Base-by-base conservation (phyloP, 2,113 vertebrate genomes). In the Lasiurus borealis region DNA sequence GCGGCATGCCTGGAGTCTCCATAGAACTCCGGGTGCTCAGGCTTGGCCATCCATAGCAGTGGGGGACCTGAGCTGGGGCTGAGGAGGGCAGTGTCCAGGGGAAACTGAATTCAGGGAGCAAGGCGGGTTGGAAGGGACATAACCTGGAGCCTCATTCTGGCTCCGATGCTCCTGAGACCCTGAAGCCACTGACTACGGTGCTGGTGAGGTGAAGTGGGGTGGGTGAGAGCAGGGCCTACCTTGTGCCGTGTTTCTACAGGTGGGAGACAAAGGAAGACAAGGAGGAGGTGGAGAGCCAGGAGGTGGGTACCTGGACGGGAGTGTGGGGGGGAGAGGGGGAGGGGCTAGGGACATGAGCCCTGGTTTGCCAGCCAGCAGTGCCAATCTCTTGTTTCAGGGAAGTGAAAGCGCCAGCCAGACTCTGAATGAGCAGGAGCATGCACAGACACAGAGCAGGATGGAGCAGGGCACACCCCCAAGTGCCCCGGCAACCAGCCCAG, bases 221-320 rank as follows among this genome's bases (percentile, higher is more conserved):
- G 6, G 83, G 34, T 25, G 13, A 87, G 46, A 50, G 25, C 0
- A 50, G 69, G 52, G n/a, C n/a, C 57, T 34, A 34, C 46, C 6
- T 16, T 13, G 12, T 46, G 18, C 85, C 85, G 59, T 97, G 54
- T 93, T 95, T 96, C 96, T 87, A 36, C 94, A 98, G 98, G 78
- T 98, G 98, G 98, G 98, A 98, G 73, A 29, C 46, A 64, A 98
- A 98, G 96, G 98, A 98, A 97, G 97, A 95, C 18, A 98, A 98
- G 78, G 97, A 98, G 95, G 97, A 98, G 13, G 71, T 31, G 9
- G 97, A 97, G 16, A 77, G 91, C 64, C 98, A 97, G 95, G 98
- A 98, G 97, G 98, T 98, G 90, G 97, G 98, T 95, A 12, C 46
- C 50, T 3, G 84, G 90, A 54, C 14, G 15, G 75, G 54, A 69